Conservation (phyloP, 2,888 invertebrate species). For the Hyposoter dolosus region DNA sequence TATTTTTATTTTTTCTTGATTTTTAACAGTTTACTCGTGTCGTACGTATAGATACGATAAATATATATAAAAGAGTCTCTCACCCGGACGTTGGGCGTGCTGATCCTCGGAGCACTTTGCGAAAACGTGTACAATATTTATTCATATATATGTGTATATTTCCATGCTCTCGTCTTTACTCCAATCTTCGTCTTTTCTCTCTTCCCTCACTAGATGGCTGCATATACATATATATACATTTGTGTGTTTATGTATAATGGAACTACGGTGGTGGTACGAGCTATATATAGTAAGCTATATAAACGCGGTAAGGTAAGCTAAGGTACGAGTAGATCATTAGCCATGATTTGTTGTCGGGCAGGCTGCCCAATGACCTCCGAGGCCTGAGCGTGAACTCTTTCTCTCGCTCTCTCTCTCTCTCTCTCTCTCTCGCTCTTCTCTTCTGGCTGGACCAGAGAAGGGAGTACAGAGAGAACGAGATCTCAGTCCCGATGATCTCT, state of each 20-base stretch:
- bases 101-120: constrained; percentile 60
- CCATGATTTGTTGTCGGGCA: constrained; percentile 85
- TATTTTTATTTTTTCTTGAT: not conserved
- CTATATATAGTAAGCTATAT: constrained; percentile 43
- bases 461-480: constrained; percentile 70
- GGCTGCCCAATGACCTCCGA: constrained; percentile 84
- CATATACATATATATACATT: constrained; percentile 23
- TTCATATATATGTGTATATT: constrained; percentile 37
- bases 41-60: constrained; percentile 60
- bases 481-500: constrained; percentile 72
- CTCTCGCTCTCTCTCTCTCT: constrained; percentile 41
- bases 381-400: constrained; percentile 74
- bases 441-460: constrained; percentile 49
- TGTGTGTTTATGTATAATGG: constrained; percentile 40
- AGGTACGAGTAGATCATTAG: constrained; percentile 84
- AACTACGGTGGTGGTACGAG: constrained; percentile 48
- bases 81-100: constrained; percentile 64
- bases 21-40: constrained; percentile 28
- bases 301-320: constrained; percentile 77
- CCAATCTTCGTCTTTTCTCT: constrained; percentile 56
- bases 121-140: constrained; percentile 53
- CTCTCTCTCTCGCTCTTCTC: constrained; percentile 57
- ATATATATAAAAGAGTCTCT: constrained; percentile 60
- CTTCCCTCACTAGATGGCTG: constrained; percentile 25
- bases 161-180: constrained; percentile 48